Conservation (phyloP, 1,140 invertebrate genomes). For the Euwallacea similis region DNA sequence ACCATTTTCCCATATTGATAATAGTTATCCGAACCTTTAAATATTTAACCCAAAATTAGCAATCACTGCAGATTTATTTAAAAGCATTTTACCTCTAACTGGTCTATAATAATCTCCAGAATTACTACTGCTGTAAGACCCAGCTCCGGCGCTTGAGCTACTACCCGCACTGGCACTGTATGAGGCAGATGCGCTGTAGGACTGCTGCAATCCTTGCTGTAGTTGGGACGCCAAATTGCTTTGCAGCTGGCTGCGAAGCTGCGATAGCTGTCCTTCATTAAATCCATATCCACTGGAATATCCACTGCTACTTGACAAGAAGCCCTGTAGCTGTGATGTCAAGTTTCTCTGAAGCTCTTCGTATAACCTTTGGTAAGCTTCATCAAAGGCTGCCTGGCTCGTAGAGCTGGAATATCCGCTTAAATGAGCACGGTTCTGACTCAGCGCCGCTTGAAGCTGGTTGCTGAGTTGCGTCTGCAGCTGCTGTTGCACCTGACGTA, state of each 20-base stretch:
- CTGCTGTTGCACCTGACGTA: constrained; percentile 39
- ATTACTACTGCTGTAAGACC: constrained; percentile 30
- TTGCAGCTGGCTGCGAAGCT: constrained; percentile 41
- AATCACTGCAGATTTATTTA: not conserved
- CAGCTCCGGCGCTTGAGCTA: constrained; percentile 26
- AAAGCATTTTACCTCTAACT: constrained; percentile 29
- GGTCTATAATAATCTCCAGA: constrained; percentile 32
- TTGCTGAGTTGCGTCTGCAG: constrained; percentile 43
- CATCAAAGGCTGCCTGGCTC: constrained; percentile 33
- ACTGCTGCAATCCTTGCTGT: constrained; percentile 44
- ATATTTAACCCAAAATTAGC: not conserved
- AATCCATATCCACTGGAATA: constrained; percentile 35
- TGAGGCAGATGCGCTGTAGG: constrained; percentile 39
- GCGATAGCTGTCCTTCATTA: constrained; percentile 39
- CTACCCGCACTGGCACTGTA: constrained; percentile 38
- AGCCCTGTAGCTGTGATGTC: constrained; percentile 43
- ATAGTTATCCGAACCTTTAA: constrained; percentile 10
- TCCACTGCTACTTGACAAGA: constrained; percentile 22
- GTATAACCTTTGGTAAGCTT: constrained; percentile 41
- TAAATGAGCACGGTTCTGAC: constrained; percentile 28
- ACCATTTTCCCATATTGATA: constrained; percentile 6
- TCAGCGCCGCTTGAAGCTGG: constrained; percentile 44
- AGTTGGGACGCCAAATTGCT: constrained; percentile 43
- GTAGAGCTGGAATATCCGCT: constrained; percentile 27
- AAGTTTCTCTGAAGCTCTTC: constrained; percentile 47